These are phyloP conservation scores for Saguinus midas DNA, from an alignment of 2,113 vertebrate genomes.

Conservation along the genomic window DNA sequence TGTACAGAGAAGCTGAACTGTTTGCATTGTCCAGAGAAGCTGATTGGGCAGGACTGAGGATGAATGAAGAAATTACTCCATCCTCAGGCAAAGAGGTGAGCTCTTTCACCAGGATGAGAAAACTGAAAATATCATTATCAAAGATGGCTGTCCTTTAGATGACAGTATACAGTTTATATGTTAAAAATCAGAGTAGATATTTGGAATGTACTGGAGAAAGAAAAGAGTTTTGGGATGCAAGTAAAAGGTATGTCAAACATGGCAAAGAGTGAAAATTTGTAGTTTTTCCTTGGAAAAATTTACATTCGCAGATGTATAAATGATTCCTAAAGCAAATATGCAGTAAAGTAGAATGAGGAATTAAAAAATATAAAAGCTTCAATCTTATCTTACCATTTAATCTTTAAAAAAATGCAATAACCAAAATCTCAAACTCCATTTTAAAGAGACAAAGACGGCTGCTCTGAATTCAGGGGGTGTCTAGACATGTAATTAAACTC, in stretches of 20 bases:
- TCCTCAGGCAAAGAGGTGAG: background rate
- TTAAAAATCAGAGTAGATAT: background rate
- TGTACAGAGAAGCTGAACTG: background rate
- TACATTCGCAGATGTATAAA: background rate
- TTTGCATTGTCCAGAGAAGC: background rate
- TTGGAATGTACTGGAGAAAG: background rate
- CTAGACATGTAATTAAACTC: conserved; percentile 80
- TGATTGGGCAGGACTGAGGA: background rate
- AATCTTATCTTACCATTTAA: background rate
- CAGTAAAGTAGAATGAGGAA: background rate
- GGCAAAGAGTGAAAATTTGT: background rate
- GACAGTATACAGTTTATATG: background rate
- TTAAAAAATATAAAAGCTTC: background rate
- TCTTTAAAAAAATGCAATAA: conserved; percentile 25
- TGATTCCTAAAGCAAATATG: conserved; percentile 24
- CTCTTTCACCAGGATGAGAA: background rate
- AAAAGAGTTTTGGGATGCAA: background rate
- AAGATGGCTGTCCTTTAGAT: background rate
- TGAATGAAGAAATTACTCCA: background rate
- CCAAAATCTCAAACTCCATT: conserved; percentile 12
- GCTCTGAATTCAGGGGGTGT: conserved; percentile 67
- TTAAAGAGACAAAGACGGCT: conserved; percentile 49
- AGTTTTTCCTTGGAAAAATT: conserved; percentile 7
- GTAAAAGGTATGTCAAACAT: background rate
- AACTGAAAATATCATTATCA: background rate